A percentile compares a stretch with the other conserved stretches of the same genome.
Conservation (phyloP, 2,113 vertebrate genomes). For the Pipa parva region DNA sequence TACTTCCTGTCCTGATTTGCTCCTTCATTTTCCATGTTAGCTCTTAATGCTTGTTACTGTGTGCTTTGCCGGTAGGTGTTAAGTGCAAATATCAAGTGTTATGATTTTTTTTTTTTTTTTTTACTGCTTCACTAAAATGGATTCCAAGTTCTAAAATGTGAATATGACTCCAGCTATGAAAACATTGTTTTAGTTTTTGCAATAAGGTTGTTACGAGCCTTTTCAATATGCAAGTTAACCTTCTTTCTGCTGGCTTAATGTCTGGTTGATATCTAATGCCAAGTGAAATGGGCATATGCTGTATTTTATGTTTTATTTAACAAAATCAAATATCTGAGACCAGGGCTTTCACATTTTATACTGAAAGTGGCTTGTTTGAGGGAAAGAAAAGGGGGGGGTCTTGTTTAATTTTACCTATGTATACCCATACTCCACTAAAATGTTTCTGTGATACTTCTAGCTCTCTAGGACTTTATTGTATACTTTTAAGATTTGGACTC, state of each 20-base stretch:
- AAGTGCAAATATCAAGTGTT: slow-evolving; percentile 32
- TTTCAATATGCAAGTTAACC: slow-evolving; percentile 3
- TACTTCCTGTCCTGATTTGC: background rate
- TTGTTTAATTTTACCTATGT: slow-evolving; percentile 18
- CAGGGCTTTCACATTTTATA: slow-evolving; percentile 3
- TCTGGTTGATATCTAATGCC: background rate
- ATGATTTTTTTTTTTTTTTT: slow-evolving; percentile 26
- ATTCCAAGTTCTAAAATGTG: slow-evolving; percentile 18
- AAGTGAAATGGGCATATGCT: background rate
- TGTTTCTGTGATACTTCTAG: too few relatives aligned
- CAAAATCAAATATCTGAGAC: background rate
- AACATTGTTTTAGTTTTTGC: slow-evolving; percentile 17
- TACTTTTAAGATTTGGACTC: too few relatives aligned
- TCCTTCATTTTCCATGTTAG: background rate
- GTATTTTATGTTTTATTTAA: background rate
- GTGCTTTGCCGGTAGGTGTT: slow-evolving; percentile 26
- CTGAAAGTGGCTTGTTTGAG: slow-evolving; percentile 6
- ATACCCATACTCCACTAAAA: too few relatives aligned
- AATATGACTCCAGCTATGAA: slow-evolving; percentile 29
- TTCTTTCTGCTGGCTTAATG: background rate
- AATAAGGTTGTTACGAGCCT: too few relatives aligned
- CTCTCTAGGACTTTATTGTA: too few relatives aligned
- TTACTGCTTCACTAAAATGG: slow-evolving; percentile 23
- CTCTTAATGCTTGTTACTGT: slow-evolving; percentile 16
- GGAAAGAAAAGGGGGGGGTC: background rate